phyloP scores from a whole-genome alignment of 2,113 vertebrate species.

The Megaceryle torquata region DNA sequence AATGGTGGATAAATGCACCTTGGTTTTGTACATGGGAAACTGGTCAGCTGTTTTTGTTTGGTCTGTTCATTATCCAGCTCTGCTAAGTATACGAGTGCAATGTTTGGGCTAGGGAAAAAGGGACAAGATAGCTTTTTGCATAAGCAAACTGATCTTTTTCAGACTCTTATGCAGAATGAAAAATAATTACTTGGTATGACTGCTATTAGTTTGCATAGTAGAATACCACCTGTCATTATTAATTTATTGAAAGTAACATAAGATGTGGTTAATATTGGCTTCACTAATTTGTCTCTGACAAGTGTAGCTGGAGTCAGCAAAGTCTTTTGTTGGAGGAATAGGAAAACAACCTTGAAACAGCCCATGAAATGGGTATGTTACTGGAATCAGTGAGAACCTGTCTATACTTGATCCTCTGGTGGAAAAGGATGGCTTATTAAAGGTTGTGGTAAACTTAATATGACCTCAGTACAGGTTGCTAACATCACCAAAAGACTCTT shows the following conservation, averaged over 20 bases:
- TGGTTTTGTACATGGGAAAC: neutral
- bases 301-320: neutral
- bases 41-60: constrained; percentile 42
- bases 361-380: neutral
- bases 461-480: neutral
- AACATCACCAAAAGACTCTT: neutral
- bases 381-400: neutral
- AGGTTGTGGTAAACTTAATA: neutral
- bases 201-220: neutral
- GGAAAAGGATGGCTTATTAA: neutral
- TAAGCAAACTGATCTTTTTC: neutral
- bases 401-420: neutral
- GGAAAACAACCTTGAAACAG: neutral
- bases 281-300: neutral
- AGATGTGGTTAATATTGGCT: neutral
- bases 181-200: neutral
- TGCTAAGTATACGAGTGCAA: neutral
- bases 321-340: neutral
- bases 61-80: constrained; percentile 7
- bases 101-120: neutral
- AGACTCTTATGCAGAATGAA: neutral
- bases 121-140: neutral
- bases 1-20: neutral
- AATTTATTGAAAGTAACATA: neutral
- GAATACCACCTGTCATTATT: neutral